Percentiles rank a stretch among this genome's conserved stretches.
phyloP scores from a whole-genome alignment of 2,797 vertebrate species.

The Brachyalestes nurse region DNA sequence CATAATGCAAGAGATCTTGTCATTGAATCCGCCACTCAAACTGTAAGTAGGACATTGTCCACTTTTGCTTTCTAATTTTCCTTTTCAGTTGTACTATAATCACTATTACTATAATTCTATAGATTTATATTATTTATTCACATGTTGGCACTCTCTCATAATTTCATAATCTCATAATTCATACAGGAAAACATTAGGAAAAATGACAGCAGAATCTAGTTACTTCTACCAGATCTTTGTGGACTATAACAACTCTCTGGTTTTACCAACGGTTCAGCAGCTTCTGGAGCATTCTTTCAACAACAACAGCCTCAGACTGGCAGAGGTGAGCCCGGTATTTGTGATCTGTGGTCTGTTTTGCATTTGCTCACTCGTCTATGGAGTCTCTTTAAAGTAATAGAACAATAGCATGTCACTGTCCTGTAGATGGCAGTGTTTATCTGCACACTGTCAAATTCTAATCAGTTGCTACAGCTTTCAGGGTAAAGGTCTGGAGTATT shows the following conservation, averaged over 20 bases:
- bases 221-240: slow-evolving; percentile 84
- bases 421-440: slow-evolving; percentile 63
- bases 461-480: background rate
- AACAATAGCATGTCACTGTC: background rate
- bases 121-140: background rate
- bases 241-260: slow-evolving; percentile 78
- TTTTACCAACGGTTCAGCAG: slow-evolving; percentile 80
- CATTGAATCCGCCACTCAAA: slow-evolving; percentile 86
- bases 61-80: background rate
- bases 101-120: background rate
- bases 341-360: background rate
- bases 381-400: background rate
- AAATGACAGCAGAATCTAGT: slow-evolving; percentile 75
- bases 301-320: slow-evolving; percentile 71
- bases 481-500: too few species aligned
- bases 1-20: slow-evolving; percentile 87
- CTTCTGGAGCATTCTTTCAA: slow-evolving; percentile 80
- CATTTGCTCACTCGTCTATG: background rate
- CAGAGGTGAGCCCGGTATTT: slow-evolving; percentile 66
- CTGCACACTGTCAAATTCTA: slow-evolving; percentile 11
- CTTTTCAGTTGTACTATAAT: background rate
- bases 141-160: background rate
- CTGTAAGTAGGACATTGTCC: slow-evolving; percentile 67
- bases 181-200: slow-evolving; percentile 46
- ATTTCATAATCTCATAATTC: background rate